Percentiles rank a stretch among this genome's conserved stretches.
Conservation (phyloP, 2,113 vertebrate genomes). For the Prionailurus bengalensis region DNA sequence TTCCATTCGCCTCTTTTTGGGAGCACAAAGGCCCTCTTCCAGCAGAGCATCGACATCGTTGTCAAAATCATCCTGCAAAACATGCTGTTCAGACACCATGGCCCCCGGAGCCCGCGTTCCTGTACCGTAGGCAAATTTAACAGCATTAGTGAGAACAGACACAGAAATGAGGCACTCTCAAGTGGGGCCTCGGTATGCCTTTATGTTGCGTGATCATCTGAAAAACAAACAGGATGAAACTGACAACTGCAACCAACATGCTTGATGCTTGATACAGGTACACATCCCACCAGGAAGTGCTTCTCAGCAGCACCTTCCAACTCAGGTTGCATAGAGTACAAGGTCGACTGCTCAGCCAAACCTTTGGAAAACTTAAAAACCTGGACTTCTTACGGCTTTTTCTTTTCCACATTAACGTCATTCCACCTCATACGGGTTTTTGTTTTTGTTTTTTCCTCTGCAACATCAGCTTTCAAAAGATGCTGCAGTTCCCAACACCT, state of each 20-base stretch:
- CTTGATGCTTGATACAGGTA: not conserved
- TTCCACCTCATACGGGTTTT: not conserved
- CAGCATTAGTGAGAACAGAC: slow-evolving; percentile 57
- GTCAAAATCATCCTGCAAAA: slow-evolving; percentile 99
- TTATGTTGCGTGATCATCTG: slow-evolving; percentile 46
- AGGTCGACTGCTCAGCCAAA: not conserved
- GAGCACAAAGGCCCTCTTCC: slow-evolving; percentile 97
- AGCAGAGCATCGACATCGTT: slow-evolving; percentile 98
- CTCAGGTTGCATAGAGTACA: not conserved
- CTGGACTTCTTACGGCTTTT: not conserved
- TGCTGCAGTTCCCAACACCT: slow-evolving; percentile 25
- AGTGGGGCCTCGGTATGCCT: slow-evolving; percentile 24
- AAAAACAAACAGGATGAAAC: slow-evolving; percentile 61
- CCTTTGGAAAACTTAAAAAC: slow-evolving; percentile 20
- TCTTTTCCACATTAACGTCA: slow-evolving; percentile 20
- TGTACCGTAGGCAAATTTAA: slow-evolving; percentile 5
- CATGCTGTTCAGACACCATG: slow-evolving; percentile 84
- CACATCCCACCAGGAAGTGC: not conserved
- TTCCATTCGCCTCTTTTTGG: slow-evolving; percentile 96
- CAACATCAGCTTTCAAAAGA: slow-evolving; percentile 55
- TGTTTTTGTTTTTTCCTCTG: not conserved
- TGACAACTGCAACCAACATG: slow-evolving; percentile 11
- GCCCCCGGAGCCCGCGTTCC: not conserved
- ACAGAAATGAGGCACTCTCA: slow-evolving; percentile 70
- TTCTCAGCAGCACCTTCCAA: slow-evolving; percentile 47